Base-by-base conservation (phyloP, 30 jellyfish, hydroid and myxozoan genomes). In the Euphysa ruthae region DNA sequence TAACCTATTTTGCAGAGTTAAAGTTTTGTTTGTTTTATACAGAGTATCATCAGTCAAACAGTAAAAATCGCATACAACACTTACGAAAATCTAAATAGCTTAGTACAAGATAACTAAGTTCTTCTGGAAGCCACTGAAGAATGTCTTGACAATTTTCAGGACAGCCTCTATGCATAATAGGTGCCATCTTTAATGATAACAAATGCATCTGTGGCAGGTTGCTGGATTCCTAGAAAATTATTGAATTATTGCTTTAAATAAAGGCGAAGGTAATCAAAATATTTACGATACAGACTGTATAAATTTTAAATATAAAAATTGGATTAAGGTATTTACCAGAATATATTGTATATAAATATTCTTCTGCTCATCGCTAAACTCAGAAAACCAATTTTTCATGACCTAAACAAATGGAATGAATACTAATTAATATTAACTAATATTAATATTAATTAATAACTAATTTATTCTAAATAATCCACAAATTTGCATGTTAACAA, bases 161-260 rank as follows among this genome's bases (percentile, higher is more conserved):
- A 54, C 92, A 77, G 43, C 57, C 82, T 35, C 61, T 64, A 30
- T 77, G 92, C 4, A 77, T 52, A 18, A 52, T 58, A 23, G 82
- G 82, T 21, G 38, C 83, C 92, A 77, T 77, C 29, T 58, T 77
- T 30, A 58, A 63, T 12, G 92, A 77, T 5, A 77, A 43, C 82
- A 77, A 54, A 31, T 77, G 92, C 92, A 77, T 77, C 46, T 77
- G 92, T 23, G 92, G 82, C 69, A 77, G 49, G 19, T 55, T 60
- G 30, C 82, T 49, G 35, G 79, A 64, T 6, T 38, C 77, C 92
- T 77, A 69, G 15, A 51, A 8, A 51, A 51, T 7, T 7, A n/a
- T n/a, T n/a, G n/a, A n/a, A n/a, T 12, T 51, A 12, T 51, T 51
- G 64, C 6, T 7, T 12, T 51, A 12, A 7, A 12, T 19, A 19